These are phyloP conservation scores for Oryzias woworae DNA, from an alignment of 2,113 vertebrate species.

Conservation along the genomic window DNA sequence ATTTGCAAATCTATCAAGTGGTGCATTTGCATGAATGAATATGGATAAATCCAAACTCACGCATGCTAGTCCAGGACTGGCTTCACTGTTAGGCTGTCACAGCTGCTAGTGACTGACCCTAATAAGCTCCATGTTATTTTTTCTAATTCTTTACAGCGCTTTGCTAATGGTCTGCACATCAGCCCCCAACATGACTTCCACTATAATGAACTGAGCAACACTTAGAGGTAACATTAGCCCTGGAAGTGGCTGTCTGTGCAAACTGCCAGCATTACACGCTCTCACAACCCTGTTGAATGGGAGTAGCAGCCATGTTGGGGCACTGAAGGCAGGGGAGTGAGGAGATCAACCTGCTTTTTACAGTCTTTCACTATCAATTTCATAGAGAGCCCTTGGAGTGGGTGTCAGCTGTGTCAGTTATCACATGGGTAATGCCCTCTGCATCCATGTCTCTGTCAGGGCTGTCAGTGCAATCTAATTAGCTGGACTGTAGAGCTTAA, in stretches of 20 bases:
- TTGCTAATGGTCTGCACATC: constrained; percentile 37
- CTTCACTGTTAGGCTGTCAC: background rate
- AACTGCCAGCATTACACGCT: constrained; percentile 19
- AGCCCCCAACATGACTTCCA: constrained; percentile 26
- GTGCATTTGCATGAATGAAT: background rate
- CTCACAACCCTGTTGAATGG: constrained; percentile 7
- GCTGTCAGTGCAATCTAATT: constrained; percentile 62
- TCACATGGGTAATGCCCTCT: constrained; percentile 43
- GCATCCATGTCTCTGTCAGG: constrained; percentile 35
- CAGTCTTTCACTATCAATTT: constrained; percentile 37
- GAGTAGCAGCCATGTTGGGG: constrained; percentile 14
- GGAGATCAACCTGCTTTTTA: background rate
- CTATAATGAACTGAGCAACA: constrained; percentile 17
- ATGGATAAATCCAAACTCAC: background rate
- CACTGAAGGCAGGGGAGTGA: background rate
- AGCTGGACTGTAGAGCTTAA: constrained; percentile 60
- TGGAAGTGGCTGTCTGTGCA: constrained; percentile 7
- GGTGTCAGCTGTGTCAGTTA: constrained; percentile 45
- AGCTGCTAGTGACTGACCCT: constrained; percentile 4
- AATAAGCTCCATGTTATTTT: constrained; percentile 31
- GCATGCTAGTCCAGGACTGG: background rate
- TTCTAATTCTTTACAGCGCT: constrained; percentile 31
- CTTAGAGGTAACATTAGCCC: constrained; percentile 16
- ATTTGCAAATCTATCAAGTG: background rate
- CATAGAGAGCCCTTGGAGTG: constrained; percentile 22